These are phyloP conservation scores for Hippocampus abdominalis DNA, from an alignment of 2,113 vertebrate species.

Conservation along the genomic window DNA sequence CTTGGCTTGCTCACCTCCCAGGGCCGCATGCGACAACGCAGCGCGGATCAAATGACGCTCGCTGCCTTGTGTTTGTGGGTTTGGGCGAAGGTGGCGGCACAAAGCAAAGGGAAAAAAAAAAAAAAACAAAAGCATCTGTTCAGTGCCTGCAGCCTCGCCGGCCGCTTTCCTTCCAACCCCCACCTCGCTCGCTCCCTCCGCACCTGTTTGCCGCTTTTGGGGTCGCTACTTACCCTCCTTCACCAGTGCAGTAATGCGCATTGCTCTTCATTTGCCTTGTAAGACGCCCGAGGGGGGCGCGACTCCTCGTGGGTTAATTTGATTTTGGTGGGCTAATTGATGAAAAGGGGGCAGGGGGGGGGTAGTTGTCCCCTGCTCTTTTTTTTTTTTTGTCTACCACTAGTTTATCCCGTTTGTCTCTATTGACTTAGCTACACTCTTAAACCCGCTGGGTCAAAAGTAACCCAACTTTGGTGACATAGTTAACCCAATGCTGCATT, in stretches of 20 bases:
- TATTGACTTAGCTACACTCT: background rate
- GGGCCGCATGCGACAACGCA: conserved; percentile 62
- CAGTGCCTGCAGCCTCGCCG: conserved; percentile 51
- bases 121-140: conserved; percentile 71
- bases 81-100: conserved; percentile 66
- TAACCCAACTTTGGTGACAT: no score
- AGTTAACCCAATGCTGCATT: no score
- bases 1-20: conserved; percentile 68
- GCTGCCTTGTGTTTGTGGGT: conserved; percentile 59
- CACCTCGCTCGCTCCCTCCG: conserved; percentile 31
- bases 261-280: conserved; percentile 56
- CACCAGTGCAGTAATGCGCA: conserved; percentile 46
- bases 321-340: conserved; percentile 68
- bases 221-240: conserved; percentile 24
- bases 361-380: conserved; percentile 52
- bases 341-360: conserved; percentile 38
- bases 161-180: conserved; percentile 3
- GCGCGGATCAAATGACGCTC: conserved; percentile 67
- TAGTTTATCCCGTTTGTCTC: conserved; percentile 6
- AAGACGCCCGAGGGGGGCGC: conserved; percentile 53
- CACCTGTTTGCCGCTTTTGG: conserved; percentile 64
- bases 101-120: conserved; percentile 39
- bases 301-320: conserved; percentile 64
- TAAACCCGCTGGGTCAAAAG: no score
- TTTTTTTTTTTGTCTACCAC: conserved; percentile 29